Base-by-base conservation (phyloP, 2,797 vertebrate species). In the Pogonophryne albipinna region DNA sequence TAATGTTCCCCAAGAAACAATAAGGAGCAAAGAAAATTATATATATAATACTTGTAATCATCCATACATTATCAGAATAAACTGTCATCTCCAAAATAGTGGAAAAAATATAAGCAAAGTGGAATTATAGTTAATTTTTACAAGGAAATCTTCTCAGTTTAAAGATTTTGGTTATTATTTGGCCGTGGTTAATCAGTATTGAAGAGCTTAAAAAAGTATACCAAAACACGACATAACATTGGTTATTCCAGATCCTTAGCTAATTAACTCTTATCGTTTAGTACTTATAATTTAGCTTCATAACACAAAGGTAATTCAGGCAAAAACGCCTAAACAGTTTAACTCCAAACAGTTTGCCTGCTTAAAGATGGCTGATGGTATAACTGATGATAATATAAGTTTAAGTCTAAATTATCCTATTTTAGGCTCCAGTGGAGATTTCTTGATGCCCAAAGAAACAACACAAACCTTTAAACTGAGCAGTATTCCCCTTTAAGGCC, bases 11-110 rank as follows among this genome's bases (percentile, higher is more conserved):
- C 27, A 74, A 66, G 45, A 86, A 84, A 86, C 79, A 76, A 66
- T 31, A 41, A 61, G 44, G 49, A 82, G 19, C n/a, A 71, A 71
- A 82, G 46, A 63, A 71, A 71, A 61, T 38, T 52, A 56, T 58
- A 57, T 63, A 67, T 66, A 86, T 83, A 90, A 94, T 90, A 93
- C 91, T 91, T 76, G 59, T 76, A 70, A 83, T 87, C 42, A 82
- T 81, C 41, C 46, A 50, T 74, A 79, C 58, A 74, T 85, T 46
- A 84, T 84, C 76, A 80, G 74, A 88, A 83, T 77, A 85, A 86
- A 84, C 78, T 51, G 58, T 62, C 57, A 84, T 80, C 60, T 76
- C 56, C 16, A 60, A 66, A 80, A 79, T 55, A 66, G 58, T 47
- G 11, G 53, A 70, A 64, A 60, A 80, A 66, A 80, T 75, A 19